Percentiles rank a stretch among this genome's conserved stretches.
Evolutionary conservation across 2,797 vertebrate species (phyloP).

Genomic region (Phoebastria nigripes): DNA sequence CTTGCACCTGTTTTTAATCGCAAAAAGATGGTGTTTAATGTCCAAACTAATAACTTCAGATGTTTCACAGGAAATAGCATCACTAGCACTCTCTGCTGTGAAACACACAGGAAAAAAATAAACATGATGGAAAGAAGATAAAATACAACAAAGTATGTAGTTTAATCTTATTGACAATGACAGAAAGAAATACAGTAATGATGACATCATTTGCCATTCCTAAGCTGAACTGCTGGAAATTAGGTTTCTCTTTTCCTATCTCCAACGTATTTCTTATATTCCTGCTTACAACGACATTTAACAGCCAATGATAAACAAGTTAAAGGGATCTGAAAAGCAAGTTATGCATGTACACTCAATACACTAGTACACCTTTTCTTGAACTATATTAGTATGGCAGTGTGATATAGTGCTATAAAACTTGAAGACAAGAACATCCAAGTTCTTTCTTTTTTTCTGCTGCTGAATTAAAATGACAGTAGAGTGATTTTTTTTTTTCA

Average conservation of each 20-base stretch:
- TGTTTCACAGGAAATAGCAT: neutral
- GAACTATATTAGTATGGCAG: neutral
- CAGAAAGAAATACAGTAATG: neutral
- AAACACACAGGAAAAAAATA: neutral
- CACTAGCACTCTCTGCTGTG: neutral
- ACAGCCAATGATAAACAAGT: neutral
- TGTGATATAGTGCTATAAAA: neutral
- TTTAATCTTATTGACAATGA: neutral
- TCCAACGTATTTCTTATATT: neutral
- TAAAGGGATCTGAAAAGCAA: neutral
- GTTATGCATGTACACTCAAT: neutral
- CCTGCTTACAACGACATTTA: neutral
- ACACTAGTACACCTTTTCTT: neutral
- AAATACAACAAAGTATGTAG: neutral
- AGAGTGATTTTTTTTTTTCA: neutral
- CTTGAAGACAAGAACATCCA: neutral
- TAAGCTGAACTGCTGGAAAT: neutral
- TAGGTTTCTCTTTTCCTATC: neutral
- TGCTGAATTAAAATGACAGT: neutral
- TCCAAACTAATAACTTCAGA: neutral
- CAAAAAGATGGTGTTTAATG: neutral
- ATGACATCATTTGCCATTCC: neutral
- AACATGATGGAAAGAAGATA: neutral
- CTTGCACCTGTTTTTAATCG: conserved; percentile 6
- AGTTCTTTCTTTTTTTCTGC: neutral